Evolutionary conservation across 2,113 vertebrate species (phyloP).

Genomic region (Cheirogaleus medius): DNA sequence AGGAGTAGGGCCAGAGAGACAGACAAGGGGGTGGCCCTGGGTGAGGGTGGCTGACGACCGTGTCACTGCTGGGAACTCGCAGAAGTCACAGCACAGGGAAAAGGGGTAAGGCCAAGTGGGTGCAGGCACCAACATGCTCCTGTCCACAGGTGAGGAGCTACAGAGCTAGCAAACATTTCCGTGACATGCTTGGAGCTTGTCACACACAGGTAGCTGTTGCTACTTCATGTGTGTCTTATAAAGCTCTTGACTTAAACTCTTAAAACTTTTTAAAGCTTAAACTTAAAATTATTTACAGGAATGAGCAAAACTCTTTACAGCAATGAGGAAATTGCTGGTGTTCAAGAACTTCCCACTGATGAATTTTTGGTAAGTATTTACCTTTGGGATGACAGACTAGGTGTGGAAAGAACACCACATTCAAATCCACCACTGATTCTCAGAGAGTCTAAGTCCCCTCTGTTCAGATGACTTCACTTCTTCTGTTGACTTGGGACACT

Average conservation of each 20-base stretch:
- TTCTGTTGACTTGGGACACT: neutral
- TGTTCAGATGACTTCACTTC: neutral
- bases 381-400: neutral
- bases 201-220: neutral
- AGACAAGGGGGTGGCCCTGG: rapidly evolving
- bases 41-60: rapidly evolving
- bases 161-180: neutral
- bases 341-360: neutral
- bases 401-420: neutral
- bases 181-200: neutral
- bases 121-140: neutral
- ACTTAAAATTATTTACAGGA: neutral
- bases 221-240: neutral
- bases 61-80: neutral
- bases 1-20: neutral
- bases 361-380: neutral
- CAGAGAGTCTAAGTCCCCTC: neutral
- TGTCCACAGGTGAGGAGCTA: neutral
- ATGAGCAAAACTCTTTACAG: neutral
- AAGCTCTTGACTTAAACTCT: neutral
- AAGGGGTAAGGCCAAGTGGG: neutral
- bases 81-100: neutral
- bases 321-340: neutral
- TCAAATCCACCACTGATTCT: neutral
- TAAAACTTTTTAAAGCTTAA: neutral